Evolutionary conservation across 2,888 invertebrate genomes (phyloP), one percentile per base, ranked within the genome.

Genomic region (Cremastobaeus sp.): DNA sequence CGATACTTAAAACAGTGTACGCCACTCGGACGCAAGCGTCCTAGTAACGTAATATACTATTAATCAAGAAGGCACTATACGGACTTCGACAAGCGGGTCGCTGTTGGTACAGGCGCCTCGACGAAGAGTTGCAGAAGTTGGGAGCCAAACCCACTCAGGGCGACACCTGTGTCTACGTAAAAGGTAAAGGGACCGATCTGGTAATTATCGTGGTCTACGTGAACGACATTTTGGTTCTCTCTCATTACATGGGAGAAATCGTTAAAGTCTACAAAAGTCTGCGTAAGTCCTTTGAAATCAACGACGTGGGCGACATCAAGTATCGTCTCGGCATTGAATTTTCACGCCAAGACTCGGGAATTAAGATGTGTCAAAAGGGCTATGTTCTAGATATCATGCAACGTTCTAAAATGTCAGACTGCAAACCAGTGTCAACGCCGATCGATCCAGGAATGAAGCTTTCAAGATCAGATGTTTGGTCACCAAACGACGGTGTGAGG

Each of bases 251-350:
- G 18, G 12, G 12, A 37, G 66, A 47, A 9, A 65, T 76, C 35
- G 50, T 68, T n/a, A 28, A 70, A 14, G 37, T 80, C 2, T 59
- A 73, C 32, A 21, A 52, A n/a, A 39, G 54, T 17, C 52, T 79
- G 8, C 32, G 54, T 2, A 48, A 57, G 45, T 52, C 45, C 4
- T 81, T 80, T 45, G 72, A 76, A 14, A 73, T 77, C 32, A 79
- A 76, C 48, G 76, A 80, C 35, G 32, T 81, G 9, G 79, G 79
- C 4, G 48, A 72, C 41, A 52, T 71, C 4, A 41, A 57, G 9
- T 65, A 77, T 50, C 79, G 77, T 50, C 64, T 81, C 17, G 79
- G 79, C 41, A 68, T 83, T 0, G 79, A 81, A 72, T 79, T 82
- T 15, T 9, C 20, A 20, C 30, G 32, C 1, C 5, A 2, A 14